Evolutionary conservation across 2,888 invertebrate species (phyloP).

Genomic region (Phyto melanocephala): DNA sequence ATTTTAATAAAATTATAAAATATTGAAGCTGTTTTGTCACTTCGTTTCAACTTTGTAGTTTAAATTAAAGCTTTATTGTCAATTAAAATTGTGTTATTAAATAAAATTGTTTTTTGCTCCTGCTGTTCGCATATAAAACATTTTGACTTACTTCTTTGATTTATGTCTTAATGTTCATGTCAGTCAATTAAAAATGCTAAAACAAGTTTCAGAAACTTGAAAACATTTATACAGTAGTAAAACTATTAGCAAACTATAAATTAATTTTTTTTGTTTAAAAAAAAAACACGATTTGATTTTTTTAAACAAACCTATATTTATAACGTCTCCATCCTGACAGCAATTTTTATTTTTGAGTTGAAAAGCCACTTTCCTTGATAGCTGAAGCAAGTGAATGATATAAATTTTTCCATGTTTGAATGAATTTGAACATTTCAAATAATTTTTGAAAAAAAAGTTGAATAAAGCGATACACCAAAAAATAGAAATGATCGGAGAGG

Average conservation of each 20-base stretch:
- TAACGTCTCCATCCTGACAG: conserved; percentile 39
- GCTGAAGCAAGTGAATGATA: neutral
- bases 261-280: neutral
- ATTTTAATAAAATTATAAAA: too few species aligned
- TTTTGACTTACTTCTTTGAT: conserved; percentile 44
- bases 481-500: too few species aligned
- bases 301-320: neutral
- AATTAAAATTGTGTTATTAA: conserved; percentile 29
- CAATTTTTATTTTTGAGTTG: conserved; percentile 5
- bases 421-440: too few species aligned
- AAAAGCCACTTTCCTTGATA: conserved; percentile 39
- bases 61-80: conserved; percentile 24
- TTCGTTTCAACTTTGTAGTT: conserved; percentile 23
- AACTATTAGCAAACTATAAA: conserved; percentile 3
- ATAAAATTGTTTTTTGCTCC: conserved; percentile 9
- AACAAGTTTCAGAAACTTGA: conserved; percentile 22
- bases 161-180: conserved; percentile 34
- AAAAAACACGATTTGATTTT: too few species aligned
- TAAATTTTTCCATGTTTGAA: neutral
- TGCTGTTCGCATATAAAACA: neutral
- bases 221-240: neutral
- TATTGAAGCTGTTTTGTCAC: conserved; percentile 13
- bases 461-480: too few species aligned
- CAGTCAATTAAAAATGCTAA: conserved; percentile 8
- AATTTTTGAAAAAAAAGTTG: too few species aligned